Base-by-base conservation (phyloP, 2,888 invertebrate genomes). In the Trachelus stipa region DNA sequence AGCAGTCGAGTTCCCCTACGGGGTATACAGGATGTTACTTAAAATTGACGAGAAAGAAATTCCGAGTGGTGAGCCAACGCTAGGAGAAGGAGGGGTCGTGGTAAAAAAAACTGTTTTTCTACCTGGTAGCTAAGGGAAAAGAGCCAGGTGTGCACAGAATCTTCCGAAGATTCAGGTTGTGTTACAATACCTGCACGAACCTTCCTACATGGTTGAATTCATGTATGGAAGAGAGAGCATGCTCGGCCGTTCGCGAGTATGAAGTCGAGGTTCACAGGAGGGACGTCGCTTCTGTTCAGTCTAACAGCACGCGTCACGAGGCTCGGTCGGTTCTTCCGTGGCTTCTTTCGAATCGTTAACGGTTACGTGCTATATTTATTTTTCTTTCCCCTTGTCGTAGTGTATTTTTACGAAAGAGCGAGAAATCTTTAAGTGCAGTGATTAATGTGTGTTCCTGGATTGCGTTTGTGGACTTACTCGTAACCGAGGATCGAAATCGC, bases 241-340 rank as follows among this genome's bases (percentile, higher is more conserved):
- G 85, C 83, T 75, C 86, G 83, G 82, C 82, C 76, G 81, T 80
- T 83, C 81, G 82, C 73, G 75, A 82, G 79, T 83, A 77, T 76
- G 78, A 78, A 81, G 80, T 77, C 80, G 81, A 83, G 85, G 85
- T 84, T 83, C 81, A 85, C 81, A 82, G 83, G 84, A 83, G 85
- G 85, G 84, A 83, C 83, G 83, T 80, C 79, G 76, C 78, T 77
- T 77, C 80, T 73, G 40, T 86, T 89, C 89, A 89, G 89, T 89
- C 83, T 85, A 87, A 88, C 84, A 86, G 85, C 86, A 87, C 87
- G 86, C 87, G 89, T 86, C 87, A 86, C 84, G 83, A 83, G 85
- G 88, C 83, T 82, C 87, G 85, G 87, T 83, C 73, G 75, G 73
- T 56, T 76, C 77, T 80, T 74, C 75, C 76, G 34, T 74, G 23